Percentiles rank a stretch among this genome's conserved stretches.
These are phyloP conservation scores for Pseudococcus jackbeardsleyi DNA, from an alignment of 2,888 invertebrate species.

Conservation along the genomic window DNA sequence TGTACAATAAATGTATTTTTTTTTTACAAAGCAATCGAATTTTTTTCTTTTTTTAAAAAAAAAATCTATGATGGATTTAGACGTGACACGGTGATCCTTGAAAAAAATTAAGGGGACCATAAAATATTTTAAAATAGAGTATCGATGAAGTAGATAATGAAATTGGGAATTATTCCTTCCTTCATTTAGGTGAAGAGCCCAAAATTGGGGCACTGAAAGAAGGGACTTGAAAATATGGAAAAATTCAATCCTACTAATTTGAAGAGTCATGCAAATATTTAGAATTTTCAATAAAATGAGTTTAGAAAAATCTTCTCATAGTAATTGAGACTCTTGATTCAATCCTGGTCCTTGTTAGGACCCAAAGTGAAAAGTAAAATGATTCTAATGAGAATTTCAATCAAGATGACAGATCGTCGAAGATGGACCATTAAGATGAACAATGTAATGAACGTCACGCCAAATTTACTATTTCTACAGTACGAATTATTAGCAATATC, in stretches of 20 bases:
- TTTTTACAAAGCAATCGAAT: neutral
- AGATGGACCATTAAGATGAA: neutral
- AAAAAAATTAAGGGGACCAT: too few species aligned
- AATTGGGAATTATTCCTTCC: too few species aligned
- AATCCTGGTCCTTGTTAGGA: neutral
- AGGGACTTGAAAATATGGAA: too few species aligned
- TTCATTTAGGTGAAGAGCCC: too few species aligned
- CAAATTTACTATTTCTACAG: neutral
- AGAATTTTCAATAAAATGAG: too few species aligned
- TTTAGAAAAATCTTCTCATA: neutral
- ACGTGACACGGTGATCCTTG: too few species aligned
- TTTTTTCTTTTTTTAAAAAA: slow-evolving; percentile 6
- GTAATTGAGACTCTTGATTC: neutral
- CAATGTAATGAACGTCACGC: neutral
- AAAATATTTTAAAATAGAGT: too few species aligned
- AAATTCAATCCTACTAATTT: too few species aligned
- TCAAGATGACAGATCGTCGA: neutral
- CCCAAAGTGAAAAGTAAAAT: neutral
- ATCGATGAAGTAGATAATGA: too few species aligned
- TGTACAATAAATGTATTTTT: slow-evolving; percentile 33
- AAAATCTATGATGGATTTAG: too few species aligned
- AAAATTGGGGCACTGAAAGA: too few species aligned
- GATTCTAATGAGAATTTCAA: neutral
- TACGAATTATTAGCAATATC: neutral
- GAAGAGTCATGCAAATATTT: too few species aligned